Evolutionary conservation across 1,140 invertebrate species (phyloP).

Genomic region (Drosophila murphyi): DNA sequence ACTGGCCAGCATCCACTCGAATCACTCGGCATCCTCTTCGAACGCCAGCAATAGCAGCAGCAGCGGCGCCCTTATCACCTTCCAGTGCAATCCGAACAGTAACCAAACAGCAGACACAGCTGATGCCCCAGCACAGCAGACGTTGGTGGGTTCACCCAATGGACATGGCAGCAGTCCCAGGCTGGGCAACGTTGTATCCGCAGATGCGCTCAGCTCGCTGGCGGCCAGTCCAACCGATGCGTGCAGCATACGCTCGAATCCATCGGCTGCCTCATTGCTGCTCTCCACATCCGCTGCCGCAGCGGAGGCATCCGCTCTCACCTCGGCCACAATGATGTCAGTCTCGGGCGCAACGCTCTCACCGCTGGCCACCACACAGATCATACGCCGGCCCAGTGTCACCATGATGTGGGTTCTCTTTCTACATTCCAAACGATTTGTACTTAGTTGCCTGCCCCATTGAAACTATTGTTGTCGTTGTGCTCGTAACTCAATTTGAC

Average conservation of each 20-base stretch:
- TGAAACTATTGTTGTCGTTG: slow-evolving; percentile 19
- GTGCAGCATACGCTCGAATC: slow-evolving; percentile 83
- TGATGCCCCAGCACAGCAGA: slow-evolving; percentile 47
- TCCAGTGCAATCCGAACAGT: slow-evolving; percentile 60
- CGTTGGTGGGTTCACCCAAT: slow-evolving; percentile 69
- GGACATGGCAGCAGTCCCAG: slow-evolving; percentile 66
- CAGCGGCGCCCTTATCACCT: slow-evolving; percentile 73
- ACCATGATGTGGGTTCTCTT: slow-evolving; percentile 83
- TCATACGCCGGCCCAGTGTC: slow-evolving; percentile 82
- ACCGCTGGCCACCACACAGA: slow-evolving; percentile 81
- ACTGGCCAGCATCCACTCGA: slow-evolving; percentile 76
- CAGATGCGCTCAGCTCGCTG: slow-evolving; percentile 73
- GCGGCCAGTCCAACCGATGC: slow-evolving; percentile 83
- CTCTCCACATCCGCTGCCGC: slow-evolving; percentile 73
- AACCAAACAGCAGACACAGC: slow-evolving; percentile 49
- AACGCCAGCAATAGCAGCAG: slow-evolving; percentile 77
- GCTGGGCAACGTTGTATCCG: slow-evolving; percentile 60
- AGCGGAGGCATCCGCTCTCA: slow-evolving; percentile 65
- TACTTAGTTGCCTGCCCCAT: slow-evolving; percentile 43
- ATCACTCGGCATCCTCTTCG: slow-evolving; percentile 76
- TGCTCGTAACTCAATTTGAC: slow-evolving; percentile 16
- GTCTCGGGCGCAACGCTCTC: slow-evolving; percentile 74
- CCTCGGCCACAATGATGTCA: slow-evolving; percentile 61
- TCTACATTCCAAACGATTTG: slow-evolving; percentile 8
- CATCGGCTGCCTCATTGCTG: slow-evolving; percentile 80